Base-by-base conservation (phyloP, 1,140 invertebrate species). In the Mactra quadrangularis region DNA sequence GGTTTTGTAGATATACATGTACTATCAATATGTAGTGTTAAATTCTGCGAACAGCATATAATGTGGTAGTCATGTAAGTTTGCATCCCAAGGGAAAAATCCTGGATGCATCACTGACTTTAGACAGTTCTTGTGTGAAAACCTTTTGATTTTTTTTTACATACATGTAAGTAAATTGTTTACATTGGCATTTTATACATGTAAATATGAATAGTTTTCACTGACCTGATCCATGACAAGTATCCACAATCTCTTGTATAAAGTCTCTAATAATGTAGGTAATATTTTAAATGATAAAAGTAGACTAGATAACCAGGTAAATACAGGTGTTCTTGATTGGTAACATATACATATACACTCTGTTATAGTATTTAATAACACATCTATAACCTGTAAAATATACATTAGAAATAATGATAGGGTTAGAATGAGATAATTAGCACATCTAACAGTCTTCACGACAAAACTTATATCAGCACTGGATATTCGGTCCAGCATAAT, bases 201-300 rank as follows among this genome's bases (percentile, higher is more conserved):
- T n/a, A n/a, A n/a, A n/a, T n/a, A n/a, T n/a, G n/a, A n/a, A n/a
- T n/a, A n/a, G n/a, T n/a, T n/a, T 31, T 4, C 11, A 19, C 25
- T 25, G 38, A 38, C 70, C 70, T 72, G 70, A 52, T 55, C 55
- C 4, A 57, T 38, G 22, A 33, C 17, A 11, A 72, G 31, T 3
- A n/a, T 72, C n/a, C 38, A 72, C 15, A 72, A 55, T 27, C 70
- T 72, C 4, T 55, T 55, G 17, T 38, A 72, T 29, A 72, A 31
- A 22, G 70, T 57, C 35, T 72, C 50, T 4, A 57, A 3, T 1
- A 72, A 29, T 0, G 22, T 17, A 1, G 31, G 27, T 27, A 52
- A 72, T 50, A 52, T 45, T 9, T 15, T 25, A 1, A 72, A 19
- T 15, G 33, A 35, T 31, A 15, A 22, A 1, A 72, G 17, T 33